Evolutionary conservation across 2,888 invertebrate genomes (phyloP), one percentile per base, ranked within the genome.

Genomic region (Drosophila sordidapex): DNA sequence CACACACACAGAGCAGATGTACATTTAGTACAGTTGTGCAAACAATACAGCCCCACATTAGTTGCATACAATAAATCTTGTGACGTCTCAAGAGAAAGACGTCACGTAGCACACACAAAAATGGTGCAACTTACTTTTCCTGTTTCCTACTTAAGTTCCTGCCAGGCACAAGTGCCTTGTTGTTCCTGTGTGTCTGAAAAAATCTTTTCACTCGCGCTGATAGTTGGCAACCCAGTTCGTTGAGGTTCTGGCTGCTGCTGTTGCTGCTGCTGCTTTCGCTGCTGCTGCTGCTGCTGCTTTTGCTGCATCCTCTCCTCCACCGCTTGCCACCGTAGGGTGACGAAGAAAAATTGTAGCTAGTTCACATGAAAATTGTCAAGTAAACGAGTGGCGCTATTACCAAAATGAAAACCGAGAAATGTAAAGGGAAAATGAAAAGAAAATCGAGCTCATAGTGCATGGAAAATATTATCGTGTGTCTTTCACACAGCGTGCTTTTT

Each of bases 31-130:
- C 74, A 69, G 81, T 68, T 80, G 62, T 73, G 81, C 75, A 75
- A 81, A 79, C 66, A 79, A 74, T 68, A 81, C 72, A 70, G 52
- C 56, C 80, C 56, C 80, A 79, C 88, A 86, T 87, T 88, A 86
- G 80, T 72, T 87, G 89, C 90, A 90, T 83, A 88, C 90, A 87
- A 87, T 87, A 87, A 87, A 87, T 87, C 87, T 88, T 86, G 88
- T 88, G 88, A 88, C 77, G 90, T 88, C 88, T 79, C 90, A 66
- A 76, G 84, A 83, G 87, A 87, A 90, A 90, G 87, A 87, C 89
- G 87, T 87, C 87, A 87, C 87, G 87, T 87, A 90, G 76, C 75
- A 82, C 74, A 72, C 27, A 38, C 73, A 70, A 83, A 76, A 69
- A 79, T 81, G 82, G 84, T 83, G 88, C 72, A 75, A 83, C 86